These are phyloP conservation scores for Symphodus melops DNA, from an alignment of 2,113 vertebrate species.

Conservation along the genomic window DNA sequence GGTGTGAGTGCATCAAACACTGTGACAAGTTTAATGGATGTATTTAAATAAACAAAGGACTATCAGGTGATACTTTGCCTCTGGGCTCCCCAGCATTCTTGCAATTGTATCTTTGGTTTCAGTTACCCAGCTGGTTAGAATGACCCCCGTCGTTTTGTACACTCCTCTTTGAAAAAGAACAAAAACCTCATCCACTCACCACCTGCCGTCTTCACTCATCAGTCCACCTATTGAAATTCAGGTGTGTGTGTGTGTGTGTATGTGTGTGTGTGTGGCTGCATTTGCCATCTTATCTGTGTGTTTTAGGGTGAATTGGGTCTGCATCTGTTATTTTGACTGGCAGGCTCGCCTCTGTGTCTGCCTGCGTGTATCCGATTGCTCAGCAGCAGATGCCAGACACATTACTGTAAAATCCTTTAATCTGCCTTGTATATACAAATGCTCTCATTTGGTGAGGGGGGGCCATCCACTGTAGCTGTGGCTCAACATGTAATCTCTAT, in stretches of 20 bases:
- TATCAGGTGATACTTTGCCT: conserved; percentile 38
- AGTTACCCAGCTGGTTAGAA: conserved; percentile 55
- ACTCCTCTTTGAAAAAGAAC: conserved; percentile 54
- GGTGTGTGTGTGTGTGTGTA: conserved; percentile 39
- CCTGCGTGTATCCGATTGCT: conserved; percentile 64
- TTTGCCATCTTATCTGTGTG: conserved; percentile 50
- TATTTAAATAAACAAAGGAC: conserved; percentile 35
- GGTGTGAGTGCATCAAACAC: background rate
- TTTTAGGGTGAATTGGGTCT: conserved; percentile 42
- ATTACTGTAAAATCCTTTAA: conserved; percentile 79
- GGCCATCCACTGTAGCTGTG: conserved; percentile 35
- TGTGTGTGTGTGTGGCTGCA: conserved; percentile 17
- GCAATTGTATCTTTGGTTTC: conserved; percentile 68
- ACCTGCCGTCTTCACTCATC: conserved; percentile 60
- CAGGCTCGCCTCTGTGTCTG: conserved; percentile 23
- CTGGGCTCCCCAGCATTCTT: conserved; percentile 52
- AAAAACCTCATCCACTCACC: conserved; percentile 52
- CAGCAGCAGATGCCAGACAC: conserved; percentile 74
- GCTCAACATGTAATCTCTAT: conserved; percentile 54
- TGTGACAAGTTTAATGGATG: background rate
- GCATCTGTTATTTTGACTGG: conserved; percentile 69
- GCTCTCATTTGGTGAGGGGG: conserved; percentile 53
- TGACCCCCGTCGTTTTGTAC: conserved; percentile 51
- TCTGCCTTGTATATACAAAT: conserved; percentile 72
- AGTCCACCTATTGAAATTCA: conserved; percentile 52